phyloP scores from a whole-genome alignment of 2,797 vertebrate genomes.

The Euphonia xanthogaster region DNA sequence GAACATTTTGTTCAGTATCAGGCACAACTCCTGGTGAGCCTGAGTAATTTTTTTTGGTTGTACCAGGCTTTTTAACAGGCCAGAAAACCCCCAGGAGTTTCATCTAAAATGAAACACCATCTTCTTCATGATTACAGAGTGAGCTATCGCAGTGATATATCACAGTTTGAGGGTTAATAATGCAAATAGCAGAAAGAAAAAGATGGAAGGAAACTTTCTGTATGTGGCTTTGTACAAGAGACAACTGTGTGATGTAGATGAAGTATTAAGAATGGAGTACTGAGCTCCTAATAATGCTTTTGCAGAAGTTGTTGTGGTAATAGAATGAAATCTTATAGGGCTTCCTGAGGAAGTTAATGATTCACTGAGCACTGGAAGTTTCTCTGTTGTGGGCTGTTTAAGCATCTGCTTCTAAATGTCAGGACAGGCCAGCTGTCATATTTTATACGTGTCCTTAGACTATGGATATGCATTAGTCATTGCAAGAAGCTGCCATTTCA shows the following conservation, averaged over 20 bases:
- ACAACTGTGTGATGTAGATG: not conserved
- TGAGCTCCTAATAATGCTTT: not conserved
- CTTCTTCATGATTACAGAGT: rapidly evolving
- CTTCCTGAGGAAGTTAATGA: not conserved
- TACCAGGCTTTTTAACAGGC: not conserved
- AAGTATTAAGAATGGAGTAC: not conserved
- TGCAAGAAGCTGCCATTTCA: not conserved
- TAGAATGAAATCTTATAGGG: not conserved
- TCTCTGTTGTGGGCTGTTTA: not conserved
- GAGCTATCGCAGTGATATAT: not conserved
- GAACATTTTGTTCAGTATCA: not conserved
- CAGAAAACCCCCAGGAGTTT: not conserved
- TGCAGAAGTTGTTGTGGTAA: not conserved
- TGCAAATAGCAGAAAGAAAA: not conserved
- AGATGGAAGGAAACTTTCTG: not conserved
- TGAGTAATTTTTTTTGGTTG: not conserved
- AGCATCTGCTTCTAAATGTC: constrained; percentile 29
- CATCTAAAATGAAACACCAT: not conserved
- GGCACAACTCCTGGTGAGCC: not conserved
- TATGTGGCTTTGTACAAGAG: not conserved
- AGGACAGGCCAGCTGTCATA: not conserved
- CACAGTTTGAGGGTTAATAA: not conserved
- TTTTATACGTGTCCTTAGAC: not conserved
- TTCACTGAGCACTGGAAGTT: not conserved
- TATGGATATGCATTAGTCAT: not conserved